Percentiles rank a stretch among this genome's conserved stretches.
Conservation (phyloP, 2,888 invertebrate genomes). For the Mystacides longicornis region DNA sequence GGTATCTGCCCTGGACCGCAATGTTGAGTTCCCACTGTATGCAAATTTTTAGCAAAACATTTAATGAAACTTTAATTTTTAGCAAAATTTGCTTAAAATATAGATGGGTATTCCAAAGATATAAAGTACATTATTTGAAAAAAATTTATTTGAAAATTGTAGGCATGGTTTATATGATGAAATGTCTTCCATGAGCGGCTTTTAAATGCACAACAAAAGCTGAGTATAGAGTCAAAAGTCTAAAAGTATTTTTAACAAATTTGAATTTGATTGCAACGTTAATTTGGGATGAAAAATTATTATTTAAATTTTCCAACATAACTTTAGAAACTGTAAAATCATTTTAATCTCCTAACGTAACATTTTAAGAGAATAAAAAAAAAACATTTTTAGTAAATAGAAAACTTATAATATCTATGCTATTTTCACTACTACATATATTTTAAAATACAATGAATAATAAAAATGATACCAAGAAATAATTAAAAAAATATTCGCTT, state of each 20-base stretch:
- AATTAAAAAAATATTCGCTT: too few species aligned
- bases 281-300: neutral
- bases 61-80: neutral
- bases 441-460: too few species aligned
- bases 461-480: too few species aligned
- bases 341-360: too few species aligned
- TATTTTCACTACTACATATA: too few species aligned
- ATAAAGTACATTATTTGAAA: neutral
- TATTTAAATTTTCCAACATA: too few species aligned
- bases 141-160: neutral
- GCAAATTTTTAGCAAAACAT: neutral
- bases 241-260: neutral
- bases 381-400: too few species aligned
- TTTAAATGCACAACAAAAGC: neutral
- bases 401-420: too few species aligned
- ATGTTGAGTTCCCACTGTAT: neutral
- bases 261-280: neutral
- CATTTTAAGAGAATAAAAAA: too few species aligned
- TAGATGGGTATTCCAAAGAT: neutral
- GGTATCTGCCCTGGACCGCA: too few species aligned
- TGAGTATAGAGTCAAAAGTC: neutral
- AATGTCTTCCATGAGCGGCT: neutral
- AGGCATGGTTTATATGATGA: neutral
- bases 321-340: too few species aligned
- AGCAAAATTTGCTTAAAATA: neutral